Base-by-base conservation (phyloP, 2,888 invertebrate species). In the Limnephilus marmoratus region DNA sequence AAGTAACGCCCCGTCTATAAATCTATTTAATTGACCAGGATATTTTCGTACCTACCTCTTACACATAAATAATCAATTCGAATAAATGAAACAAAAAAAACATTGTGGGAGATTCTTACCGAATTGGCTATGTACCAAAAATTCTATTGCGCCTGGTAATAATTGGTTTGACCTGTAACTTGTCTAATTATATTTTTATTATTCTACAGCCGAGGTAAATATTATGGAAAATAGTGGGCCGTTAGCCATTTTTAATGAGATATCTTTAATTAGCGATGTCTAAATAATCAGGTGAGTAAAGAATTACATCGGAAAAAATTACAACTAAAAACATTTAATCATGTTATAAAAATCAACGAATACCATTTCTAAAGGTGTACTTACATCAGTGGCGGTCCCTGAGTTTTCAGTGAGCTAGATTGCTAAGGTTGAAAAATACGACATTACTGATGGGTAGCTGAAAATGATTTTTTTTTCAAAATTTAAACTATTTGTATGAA, bases 111-210 rank as follows among this genome's bases (percentile, higher is more conserved):
- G 90, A 90, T 41, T 90, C 31, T 81, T 90, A 90, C 81, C 81
- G 90, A 81, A 81, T 81, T 80, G 90, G 81, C 41, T 49, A 1
- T 90, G 90, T 81, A 18, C 11, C 13, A 49, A 45, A n/a, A 90
- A 81, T 41, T n/a, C 53, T 83, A 13, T 83, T 18, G 34, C 34
- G 13, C 41, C 34, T 37, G 49, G 82, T 68, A 37, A 49, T 91
- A 91, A 91, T 91, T 87, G 87, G 45, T 87, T 91, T 91, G 91
- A 91, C 91, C 91, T 91, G 37, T 91, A 86, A 41, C 91, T 80
- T 81, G 49, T 29, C 41, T 90, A 31, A 31, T 68, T 82, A 83
- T 82, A 83, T 83, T 37, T 34, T 37, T 83, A 68, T 68, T 68
- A 85, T 87, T 87, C 68, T 24, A 81, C n/a, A 81, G 41, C 81